phyloP scores from a whole-genome alignment of 37 sponge, comb jelly and placozoan species.

The Mnemiopsis leidyi region DNA sequence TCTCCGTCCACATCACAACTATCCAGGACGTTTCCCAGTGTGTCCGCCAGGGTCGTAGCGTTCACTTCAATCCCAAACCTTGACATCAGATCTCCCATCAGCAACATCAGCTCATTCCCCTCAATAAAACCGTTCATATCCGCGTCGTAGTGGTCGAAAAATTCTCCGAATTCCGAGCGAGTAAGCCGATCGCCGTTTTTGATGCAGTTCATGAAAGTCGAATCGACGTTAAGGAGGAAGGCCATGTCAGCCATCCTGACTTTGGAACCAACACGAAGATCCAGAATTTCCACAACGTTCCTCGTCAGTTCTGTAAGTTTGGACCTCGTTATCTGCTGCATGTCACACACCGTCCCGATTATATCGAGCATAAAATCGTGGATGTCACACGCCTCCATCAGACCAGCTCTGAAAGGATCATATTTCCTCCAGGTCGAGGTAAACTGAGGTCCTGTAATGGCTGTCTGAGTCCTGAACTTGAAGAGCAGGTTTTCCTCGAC shows the following conservation, averaged over 20 bases:
- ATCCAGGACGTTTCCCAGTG: slow-evolving; percentile 44
- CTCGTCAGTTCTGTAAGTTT: slow-evolving; percentile 53
- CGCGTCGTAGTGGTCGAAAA: slow-evolving; percentile 64
- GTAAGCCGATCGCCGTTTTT: slow-evolving; percentile 56
- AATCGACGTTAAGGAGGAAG: slow-evolving; percentile 52
- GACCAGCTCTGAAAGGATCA: slow-evolving; percentile 56
- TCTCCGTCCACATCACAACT: slow-evolving; percentile 64
- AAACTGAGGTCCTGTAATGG: slow-evolving; percentile 52
- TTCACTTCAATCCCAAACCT: slow-evolving; percentile 59
- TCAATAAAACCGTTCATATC: slow-evolving; percentile 65
- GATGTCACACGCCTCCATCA: slow-evolving; percentile 56
- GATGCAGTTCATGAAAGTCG: slow-evolving; percentile 65
- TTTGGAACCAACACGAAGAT: slow-evolving; percentile 56
- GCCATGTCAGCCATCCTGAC: slow-evolving; percentile 58
- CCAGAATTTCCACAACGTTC: slow-evolving; percentile 57
- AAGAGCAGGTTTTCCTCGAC: slow-evolving; percentile 63
- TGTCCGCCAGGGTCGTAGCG: slow-evolving; percentile 43
- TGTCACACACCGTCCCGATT: slow-evolving; percentile 45
- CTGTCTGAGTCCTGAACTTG: slow-evolving; percentile 58
- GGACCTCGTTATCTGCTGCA: slow-evolving; percentile 16
- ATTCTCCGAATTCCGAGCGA: slow-evolving; percentile 21
- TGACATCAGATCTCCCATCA: slow-evolving; percentile 63
- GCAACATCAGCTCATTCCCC: slow-evolving; percentile 63
- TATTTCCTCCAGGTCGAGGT: slow-evolving; percentile 61
- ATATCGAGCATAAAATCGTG: slow-evolving; percentile 61